Base-by-base conservation (phyloP, 2,113 vertebrate genomes). In the Cynoglossus semilaevis region DNA sequence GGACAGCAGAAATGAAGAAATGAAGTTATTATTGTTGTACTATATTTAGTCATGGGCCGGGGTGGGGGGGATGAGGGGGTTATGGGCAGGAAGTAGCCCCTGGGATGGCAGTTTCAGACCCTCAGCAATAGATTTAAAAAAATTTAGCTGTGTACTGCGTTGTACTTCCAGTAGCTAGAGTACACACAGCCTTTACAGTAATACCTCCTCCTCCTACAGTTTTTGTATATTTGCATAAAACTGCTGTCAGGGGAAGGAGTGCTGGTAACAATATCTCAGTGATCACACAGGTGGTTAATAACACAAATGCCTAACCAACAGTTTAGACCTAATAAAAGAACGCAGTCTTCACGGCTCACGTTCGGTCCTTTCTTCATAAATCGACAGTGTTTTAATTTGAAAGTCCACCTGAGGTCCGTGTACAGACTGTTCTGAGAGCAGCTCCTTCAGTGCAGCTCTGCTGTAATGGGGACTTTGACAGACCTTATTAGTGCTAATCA, bases 401-500 rank as follows among this genome's bases (percentile, higher is more conserved):
- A 63, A 70, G 67, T 50, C 65, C 0, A 56, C 19, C 43, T 52
- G 77, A 70, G 84, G 69, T 74, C 71, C 63, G 76, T 60, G 75
- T 71, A 59, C 77, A 85, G 79, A 80, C 65, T 73, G 17, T 8
- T 34, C 50, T 52, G 18, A 77, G 58, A 29, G 38, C 29, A 55
- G 58, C 51, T 72, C 54, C 76, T 81, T 65, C 52, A 47, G 65
- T 65, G 49, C 41, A 43, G 53, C 18, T 54, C 66, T 18, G 41
- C 57, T 45, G 56, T 79, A 74, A 79, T 71, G 37, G 41, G 76
- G 76, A 72, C 64, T 67, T 19, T 70, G 58, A 74, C 66, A 61
- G 53, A 46, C 49, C 72, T 79, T 80, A 82, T 79, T 87, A 79
- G 61, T 0, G 1, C 63, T 72, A 76, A 85, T 85, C 83, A 81